Evolutionary conservation across 2,888 invertebrate genomes (phyloP).

Genomic region (Microplitis manilae): DNA sequence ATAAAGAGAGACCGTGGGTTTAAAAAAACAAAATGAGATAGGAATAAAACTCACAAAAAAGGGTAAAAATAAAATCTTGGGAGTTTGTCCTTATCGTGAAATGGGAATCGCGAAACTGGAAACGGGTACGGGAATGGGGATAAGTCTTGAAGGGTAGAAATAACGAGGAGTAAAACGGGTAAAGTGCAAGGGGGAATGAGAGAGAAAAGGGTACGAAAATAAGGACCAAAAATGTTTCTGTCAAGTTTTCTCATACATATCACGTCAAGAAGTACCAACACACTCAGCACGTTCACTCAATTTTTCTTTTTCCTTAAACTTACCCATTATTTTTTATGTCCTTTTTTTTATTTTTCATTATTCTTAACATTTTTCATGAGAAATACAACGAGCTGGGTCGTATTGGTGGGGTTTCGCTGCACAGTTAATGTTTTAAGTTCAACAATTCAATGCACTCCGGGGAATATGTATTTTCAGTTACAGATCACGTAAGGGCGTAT

Average conservation of each 20-base stretch:
- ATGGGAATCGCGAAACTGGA: neutral
- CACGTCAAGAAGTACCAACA: constrained; percentile 17
- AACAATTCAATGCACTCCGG: too few relatives aligned
- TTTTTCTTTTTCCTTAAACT: constrained; percentile 29
- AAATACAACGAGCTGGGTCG: too few relatives aligned
- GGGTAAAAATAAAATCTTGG: too few relatives aligned
- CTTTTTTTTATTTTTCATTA: neutral
- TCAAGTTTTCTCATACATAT: constrained; percentile 34
- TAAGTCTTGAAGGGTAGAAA: constrained; percentile 27
- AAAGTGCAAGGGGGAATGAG: too few relatives aligned
- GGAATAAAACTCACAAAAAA: too few relatives aligned
- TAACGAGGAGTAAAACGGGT: constrained; percentile 31
- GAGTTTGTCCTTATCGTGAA: neutral
- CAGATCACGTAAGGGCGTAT: too few relatives aligned
- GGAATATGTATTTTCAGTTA: too few relatives aligned
- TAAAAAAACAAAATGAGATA: neutral
- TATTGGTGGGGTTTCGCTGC: too few relatives aligned
- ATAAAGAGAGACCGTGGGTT: neutral
- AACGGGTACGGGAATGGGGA: neutral
- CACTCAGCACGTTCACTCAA: constrained; percentile 36
- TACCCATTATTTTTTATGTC: constrained; percentile 22
- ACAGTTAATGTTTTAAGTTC: too few relatives aligned
- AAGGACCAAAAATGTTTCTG: constrained; percentile 37
- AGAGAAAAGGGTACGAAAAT: neutral
- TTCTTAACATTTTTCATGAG: too few relatives aligned